Conservation (phyloP, 2,888 invertebrate species). For the Chromoteleia sp. region DNA sequence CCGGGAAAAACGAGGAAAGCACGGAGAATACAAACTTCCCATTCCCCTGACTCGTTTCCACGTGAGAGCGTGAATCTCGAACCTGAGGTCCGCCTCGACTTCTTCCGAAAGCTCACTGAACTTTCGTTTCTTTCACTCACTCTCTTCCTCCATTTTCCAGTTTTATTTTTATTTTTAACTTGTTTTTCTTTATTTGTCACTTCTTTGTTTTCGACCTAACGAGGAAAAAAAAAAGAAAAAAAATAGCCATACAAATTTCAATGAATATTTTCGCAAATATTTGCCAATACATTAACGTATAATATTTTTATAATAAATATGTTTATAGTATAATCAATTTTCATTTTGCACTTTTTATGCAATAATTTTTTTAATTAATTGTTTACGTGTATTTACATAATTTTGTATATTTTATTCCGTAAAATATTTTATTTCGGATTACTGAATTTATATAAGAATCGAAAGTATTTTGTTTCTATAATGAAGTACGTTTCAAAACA, state of each 20-base stretch:
- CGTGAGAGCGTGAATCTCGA: conserved; percentile 65
- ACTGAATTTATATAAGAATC: too few species aligned
- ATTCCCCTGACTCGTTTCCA: conserved; percentile 64
- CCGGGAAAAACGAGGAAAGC: conserved; percentile 82
- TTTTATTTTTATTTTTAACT: conserved; percentile 44
- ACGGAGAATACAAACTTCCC: conserved; percentile 72
- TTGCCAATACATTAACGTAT: too few species aligned
- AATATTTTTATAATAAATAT: background rate
- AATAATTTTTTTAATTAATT: too few species aligned
- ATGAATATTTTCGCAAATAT: too few species aligned
- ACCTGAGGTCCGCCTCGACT: conserved; percentile 71
- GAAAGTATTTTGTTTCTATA: too few species aligned
- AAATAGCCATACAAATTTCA: background rate
- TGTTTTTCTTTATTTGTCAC: conserved; percentile 39
- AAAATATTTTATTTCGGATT: too few species aligned
- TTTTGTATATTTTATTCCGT: too few species aligned
- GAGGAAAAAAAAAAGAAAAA: background rate
- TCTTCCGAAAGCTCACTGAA: conserved; percentile 71
- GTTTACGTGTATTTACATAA: too few species aligned
- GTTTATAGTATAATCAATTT: too few species aligned
- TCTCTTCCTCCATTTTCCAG: conserved; percentile 47
- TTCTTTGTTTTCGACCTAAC: conserved; percentile 20
- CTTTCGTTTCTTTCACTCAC: conserved; percentile 72
- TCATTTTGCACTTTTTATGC: too few species aligned
- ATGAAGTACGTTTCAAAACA: too few species aligned